These are phyloP conservation scores for Epistrophe eligans DNA, from an alignment of 2,888 invertebrate species.

Conservation along the genomic window DNA sequence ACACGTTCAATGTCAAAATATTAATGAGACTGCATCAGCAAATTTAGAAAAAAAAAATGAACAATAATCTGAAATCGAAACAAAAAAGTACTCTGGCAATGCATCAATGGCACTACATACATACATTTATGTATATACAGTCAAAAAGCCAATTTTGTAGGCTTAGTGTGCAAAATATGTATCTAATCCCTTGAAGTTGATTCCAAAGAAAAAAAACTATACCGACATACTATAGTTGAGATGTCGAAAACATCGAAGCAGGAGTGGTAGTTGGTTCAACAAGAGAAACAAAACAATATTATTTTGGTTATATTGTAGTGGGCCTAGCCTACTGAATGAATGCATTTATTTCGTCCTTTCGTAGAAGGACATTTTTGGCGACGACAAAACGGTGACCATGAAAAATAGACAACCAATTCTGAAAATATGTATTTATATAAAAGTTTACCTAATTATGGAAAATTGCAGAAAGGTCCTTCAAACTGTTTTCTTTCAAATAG, in stretches of 20 bases:
- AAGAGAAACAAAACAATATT: background rate
- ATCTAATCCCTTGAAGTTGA: slow-evolving; percentile 36
- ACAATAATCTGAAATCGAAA: background rate
- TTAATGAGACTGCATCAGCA: slow-evolving; percentile 40
- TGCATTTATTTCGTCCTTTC: background rate
- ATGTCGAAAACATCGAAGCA: slow-evolving; percentile 15
- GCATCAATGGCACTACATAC: slow-evolving; percentile 18
- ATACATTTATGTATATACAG: too few relatives aligned
- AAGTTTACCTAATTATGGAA: background rate
- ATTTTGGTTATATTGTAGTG: slow-evolving; percentile 7
- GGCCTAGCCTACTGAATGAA: background rate
- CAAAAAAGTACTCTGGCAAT: slow-evolving; percentile 30
- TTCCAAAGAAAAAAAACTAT: background rate
- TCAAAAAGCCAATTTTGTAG: slow-evolving; percentile 9
- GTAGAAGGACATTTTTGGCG: background rate
- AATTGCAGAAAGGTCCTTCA: background rate
- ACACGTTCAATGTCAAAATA: slow-evolving; percentile 29
- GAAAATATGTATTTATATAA: background rate
- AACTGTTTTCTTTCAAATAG: background rate
- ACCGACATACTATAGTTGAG: background rate
- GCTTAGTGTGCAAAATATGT: background rate
- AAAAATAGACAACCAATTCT: background rate
- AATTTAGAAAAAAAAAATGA: background rate
- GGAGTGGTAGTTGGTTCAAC: background rate
- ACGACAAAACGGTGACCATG: background rate